Conservation (phyloP, 1,140 invertebrate genomes). For the Rhopalosiphum maidis region DNA sequence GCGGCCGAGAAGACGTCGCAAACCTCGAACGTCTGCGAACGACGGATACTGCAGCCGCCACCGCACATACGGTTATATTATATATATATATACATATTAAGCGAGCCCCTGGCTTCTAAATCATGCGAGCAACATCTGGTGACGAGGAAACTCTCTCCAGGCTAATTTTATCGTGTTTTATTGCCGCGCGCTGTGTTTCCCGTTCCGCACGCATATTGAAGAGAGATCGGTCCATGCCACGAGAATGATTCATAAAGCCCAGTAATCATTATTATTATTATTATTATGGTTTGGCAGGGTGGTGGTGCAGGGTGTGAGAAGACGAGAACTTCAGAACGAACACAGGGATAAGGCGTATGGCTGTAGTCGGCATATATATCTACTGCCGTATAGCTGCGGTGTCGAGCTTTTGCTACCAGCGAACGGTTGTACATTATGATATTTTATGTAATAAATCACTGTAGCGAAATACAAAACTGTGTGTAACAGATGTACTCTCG, state of each 20-base stretch:
- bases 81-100: conserved; percentile 28
- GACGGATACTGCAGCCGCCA: neutral
- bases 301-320: neutral
- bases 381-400: neutral
- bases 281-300: neutral
- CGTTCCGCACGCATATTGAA: neutral
- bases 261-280: conserved; percentile 52
- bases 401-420: conserved; percentile 32
- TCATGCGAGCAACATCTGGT: conserved; percentile 55
- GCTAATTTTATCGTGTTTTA: conserved; percentile 57
- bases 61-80: neutral
- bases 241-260: conserved; percentile 49
- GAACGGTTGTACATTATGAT: conserved; percentile 8
- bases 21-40: neutral
- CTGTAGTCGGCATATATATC: neutral
- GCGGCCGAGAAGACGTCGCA: neutral
- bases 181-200: conserved; percentile 20
- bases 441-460: conserved; percentile 53
- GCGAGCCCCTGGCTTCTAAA: neutral
- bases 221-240: neutral
- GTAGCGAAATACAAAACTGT: conserved; percentile 55
- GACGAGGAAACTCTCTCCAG: neutral
- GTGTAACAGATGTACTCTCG: conserved; percentile 54
- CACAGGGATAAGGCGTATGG: neutral
- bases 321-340: neutral